Evolutionary conservation across 2,797 vertebrate genomes (phyloP).

Genomic region (Galagoides demidoff): DNA sequence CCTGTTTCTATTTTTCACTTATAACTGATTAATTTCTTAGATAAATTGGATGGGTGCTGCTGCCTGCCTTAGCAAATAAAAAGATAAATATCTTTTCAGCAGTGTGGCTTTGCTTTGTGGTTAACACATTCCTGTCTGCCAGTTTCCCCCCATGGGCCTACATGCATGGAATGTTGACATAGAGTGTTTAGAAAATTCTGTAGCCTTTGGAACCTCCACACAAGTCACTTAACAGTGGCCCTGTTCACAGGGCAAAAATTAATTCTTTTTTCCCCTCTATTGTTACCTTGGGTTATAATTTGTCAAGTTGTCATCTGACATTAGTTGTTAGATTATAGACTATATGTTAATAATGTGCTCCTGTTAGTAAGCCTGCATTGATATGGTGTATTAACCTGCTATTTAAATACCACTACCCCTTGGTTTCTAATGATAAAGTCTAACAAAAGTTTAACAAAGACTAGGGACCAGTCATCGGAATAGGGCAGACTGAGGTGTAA

Average conservation of each 20-base stretch:
- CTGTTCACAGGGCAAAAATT: background rate
- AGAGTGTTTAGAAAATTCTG: background rate
- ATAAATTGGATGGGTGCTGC: background rate
- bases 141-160: background rate
- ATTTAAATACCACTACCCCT: background rate
- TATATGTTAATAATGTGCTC: background rate
- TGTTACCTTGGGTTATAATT: background rate
- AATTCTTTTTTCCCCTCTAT: background rate
- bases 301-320: background rate
- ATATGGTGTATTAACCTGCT: background rate
- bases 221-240: background rate
- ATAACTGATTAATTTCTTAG: background rate
- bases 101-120: background rate
- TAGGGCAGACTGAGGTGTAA: background rate
- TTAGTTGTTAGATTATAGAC: background rate
- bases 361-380: background rate
- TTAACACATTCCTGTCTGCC: background rate
- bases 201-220: background rate
- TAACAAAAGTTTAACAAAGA: background rate
- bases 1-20: slow-evolving; percentile 5
- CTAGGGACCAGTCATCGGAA: background rate
- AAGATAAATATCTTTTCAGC: background rate
- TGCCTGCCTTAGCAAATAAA: background rate
- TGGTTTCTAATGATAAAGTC: background rate
- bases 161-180: background rate